These are phyloP conservation scores for Gymnarchus niloticus DNA, from an alignment of 2,113 vertebrate genomes.

Conservation along the genomic window DNA sequence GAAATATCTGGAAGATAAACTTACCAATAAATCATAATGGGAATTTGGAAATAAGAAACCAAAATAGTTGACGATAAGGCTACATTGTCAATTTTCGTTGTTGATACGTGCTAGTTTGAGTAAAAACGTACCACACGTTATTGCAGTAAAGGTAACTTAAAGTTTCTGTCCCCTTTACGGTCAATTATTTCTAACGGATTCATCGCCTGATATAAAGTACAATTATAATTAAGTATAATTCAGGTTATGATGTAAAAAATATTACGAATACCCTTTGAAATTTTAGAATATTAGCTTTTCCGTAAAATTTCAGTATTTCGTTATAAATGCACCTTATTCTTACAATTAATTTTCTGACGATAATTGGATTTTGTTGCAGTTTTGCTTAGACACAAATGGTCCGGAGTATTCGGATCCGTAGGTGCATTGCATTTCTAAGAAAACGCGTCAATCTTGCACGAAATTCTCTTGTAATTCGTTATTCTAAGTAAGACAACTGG, in stretches of 20 bases:
- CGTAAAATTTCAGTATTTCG: not conserved
- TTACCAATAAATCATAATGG: not conserved
- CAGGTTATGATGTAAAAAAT: not conserved
- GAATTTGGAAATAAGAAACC: too few relatives aligned
- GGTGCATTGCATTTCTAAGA: not conserved
- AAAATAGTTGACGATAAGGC: not conserved
- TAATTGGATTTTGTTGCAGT: not conserved
- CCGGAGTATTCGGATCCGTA: slow-evolving; percentile 16
- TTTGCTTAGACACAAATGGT: not conserved
- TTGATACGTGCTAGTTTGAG: not conserved
- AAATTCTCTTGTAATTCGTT: not conserved
- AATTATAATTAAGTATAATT: not conserved
- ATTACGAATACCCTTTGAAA: not conserved
- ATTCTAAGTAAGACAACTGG: not conserved
- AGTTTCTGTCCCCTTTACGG: not conserved
- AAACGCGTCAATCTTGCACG: not conserved
- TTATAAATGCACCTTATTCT: not conserved
- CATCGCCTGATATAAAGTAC: not conserved
- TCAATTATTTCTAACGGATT: not conserved
- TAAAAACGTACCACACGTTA: not conserved
- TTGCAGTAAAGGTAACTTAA: not conserved
- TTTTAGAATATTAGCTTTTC: not conserved
- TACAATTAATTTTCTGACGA: not conserved
- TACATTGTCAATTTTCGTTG: not conserved
- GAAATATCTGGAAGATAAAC: not conserved